Conservation (phyloP, 2,888 invertebrate species). For the Cantharis rustica region DNA sequence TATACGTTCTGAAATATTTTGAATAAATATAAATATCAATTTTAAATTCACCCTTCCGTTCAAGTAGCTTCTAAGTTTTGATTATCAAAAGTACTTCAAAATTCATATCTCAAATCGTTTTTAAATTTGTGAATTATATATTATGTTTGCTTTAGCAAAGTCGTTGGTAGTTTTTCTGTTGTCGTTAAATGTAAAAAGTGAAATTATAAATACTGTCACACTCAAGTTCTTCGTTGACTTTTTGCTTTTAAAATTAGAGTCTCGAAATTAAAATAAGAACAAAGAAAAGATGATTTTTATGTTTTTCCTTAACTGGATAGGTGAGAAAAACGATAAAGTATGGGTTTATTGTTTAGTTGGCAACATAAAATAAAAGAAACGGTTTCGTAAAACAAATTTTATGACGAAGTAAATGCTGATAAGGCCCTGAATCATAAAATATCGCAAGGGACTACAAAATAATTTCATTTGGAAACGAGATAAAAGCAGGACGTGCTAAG, state of each 20-base stretch:
- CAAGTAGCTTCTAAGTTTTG: background rate
- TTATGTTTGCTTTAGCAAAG: background rate
- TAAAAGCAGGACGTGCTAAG: slow-evolving; percentile 41
- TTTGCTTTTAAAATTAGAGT: background rate
- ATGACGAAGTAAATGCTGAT: slow-evolving; percentile 32
- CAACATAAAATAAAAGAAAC: slow-evolving; percentile 24
- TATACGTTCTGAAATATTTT: slow-evolving; percentile 17
- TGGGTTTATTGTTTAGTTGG: slow-evolving; percentile 24
- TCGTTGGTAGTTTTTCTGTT: background rate
- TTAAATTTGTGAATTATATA: background rate
- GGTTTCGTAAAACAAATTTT: slow-evolving; percentile 29
- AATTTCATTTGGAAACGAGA: slow-evolving; percentile 42
- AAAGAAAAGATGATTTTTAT: background rate
- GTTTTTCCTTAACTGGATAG: background rate
- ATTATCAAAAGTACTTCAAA: background rate
- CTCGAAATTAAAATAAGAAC: background rate
- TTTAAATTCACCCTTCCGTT: slow-evolving; percentile 10
- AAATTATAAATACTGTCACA: background rate
- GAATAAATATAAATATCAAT: slow-evolving; percentile 13
- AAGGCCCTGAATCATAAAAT: slow-evolving; percentile 30
- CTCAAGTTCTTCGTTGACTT: background rate
- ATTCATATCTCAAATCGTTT: background rate
- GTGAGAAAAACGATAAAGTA: slow-evolving; percentile 15
- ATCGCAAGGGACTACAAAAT: slow-evolving; percentile 33
- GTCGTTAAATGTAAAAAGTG: background rate